Base-by-base conservation (phyloP, 2,113 vertebrate species). In the Esox niger region DNA sequence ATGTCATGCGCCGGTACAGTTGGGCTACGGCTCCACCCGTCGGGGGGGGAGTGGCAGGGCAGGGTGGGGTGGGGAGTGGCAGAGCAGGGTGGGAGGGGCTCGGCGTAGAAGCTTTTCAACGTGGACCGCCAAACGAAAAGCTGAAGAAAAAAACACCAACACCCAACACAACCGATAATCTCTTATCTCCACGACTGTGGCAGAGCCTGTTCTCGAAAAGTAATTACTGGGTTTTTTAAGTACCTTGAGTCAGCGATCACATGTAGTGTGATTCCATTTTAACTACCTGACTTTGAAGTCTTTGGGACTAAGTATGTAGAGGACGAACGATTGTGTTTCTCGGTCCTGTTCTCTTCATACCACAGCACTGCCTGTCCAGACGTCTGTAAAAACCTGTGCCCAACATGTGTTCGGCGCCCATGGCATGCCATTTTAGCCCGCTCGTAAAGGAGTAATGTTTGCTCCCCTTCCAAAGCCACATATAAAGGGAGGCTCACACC, bases 401-500 rank as follows among this genome's bases (percentile, higher is more conserved):
- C 31, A 66, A 73, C 60, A 77, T 83, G 60, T 70, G 64, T 74
- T 57, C 58, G 23, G 33, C 2, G 61, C 70, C 69, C 76, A 67
- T 74, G 68, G 77, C 71, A 71, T 73, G 70, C 63, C 72, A 79
- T 81, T 63, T 82, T 84, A 81, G 82, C 69, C 59, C 75, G 70
- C 74, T 84, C 72, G 70, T 82, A 82, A 81, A 80, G 70, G 76
- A 74, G 56, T 70, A 60, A 27, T 82, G 66, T 86, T 78, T 81
- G 76, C 38, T n/a, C 75, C 67, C 76, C 38, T 43, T 85, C 72
- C 75, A 67, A 71, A 76, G 63, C 57, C 52, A 29, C 35, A 66
- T 56, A 55, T 72, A 35, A 55, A 55, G 32, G 63, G 10, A 61
- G 69, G 73, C 38, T 69, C 62, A n/a, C 59, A n/a, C 59, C 60